These are phyloP conservation scores for Nannobrachium achirus DNA, from an alignment of 2,113 vertebrate genomes.

Conservation along the genomic window DNA sequence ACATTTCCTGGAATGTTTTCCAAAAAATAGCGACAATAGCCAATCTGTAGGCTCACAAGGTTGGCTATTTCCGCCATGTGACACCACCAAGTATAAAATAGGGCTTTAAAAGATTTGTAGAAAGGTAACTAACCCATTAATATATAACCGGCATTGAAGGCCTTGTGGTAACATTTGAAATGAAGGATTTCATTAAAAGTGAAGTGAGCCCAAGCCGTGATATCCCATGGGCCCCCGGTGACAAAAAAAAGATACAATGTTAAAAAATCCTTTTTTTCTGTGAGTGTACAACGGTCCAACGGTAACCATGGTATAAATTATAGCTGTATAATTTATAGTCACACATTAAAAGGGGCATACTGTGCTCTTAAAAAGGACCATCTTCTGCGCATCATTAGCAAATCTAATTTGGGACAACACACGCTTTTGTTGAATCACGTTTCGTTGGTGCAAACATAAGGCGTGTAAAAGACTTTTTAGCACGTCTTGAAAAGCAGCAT, in stretches of 20 bases:
- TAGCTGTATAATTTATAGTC: conserved; percentile 74
- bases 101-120: no score
- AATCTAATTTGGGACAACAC: conserved; percentile 50
- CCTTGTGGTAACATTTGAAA: no score
- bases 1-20: no score
- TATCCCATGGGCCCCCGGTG: conserved; percentile 49
- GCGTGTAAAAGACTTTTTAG: neutral
- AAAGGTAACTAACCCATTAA: no score
- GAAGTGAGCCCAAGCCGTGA: conserved; percentile 21
- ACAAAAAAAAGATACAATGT: conserved; percentile 58
- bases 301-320: conserved; percentile 70
- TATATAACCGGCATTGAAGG: no score
- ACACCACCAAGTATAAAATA: no score
- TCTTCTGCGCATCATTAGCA: conserved; percentile 50
- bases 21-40: no score
- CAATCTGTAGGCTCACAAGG: no score
- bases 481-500: neutral
- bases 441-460: conserved; percentile 29
- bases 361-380: conserved; percentile 57
- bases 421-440: conserved; percentile 13
- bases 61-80: no score
- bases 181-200: no score
- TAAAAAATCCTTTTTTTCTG: conserved; percentile 56
- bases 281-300: conserved; percentile 57
- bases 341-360: conserved; percentile 64